A percentile compares a stretch with the other conserved stretches of the same genome.
Evolutionary conservation across 2,113 vertebrate genomes (phyloP).

Genomic region (Gavia stellata): DNA sequence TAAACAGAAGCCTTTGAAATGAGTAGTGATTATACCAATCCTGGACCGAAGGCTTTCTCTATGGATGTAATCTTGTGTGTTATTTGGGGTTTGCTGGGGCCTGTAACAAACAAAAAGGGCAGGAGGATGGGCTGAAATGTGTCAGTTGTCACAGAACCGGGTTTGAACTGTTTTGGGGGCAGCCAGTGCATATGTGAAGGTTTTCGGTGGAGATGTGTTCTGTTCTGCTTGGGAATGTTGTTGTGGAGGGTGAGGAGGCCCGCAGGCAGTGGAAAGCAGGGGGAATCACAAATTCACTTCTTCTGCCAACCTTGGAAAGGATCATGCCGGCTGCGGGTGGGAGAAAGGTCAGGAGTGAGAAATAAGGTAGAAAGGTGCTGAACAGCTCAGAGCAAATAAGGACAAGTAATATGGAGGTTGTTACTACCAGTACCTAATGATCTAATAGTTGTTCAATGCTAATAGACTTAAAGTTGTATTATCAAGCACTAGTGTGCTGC

Average conservation of each 20-base stretch:
- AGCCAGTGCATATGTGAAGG: neutral
- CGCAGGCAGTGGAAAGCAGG: neutral
- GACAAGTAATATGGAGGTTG: neutral
- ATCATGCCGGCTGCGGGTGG: accelerated
- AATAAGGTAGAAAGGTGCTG: neutral
- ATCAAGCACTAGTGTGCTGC: neutral
- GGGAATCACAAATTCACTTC: neutral
- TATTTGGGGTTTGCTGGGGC: neutral
- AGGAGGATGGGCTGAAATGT: neutral
- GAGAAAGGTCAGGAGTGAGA: neutral
- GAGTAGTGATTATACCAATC: neutral
- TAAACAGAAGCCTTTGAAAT: neutral
- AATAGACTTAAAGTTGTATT: neutral
- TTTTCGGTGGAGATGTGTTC: neutral
- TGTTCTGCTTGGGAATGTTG: neutral
- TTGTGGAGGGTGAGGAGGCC: neutral
- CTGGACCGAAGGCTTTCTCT: neutral
- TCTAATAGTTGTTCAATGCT: neutral
- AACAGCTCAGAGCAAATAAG: neutral
- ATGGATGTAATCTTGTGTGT: neutral
- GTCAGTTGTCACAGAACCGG: neutral
- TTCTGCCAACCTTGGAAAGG: neutral
- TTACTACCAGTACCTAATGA: neutral
- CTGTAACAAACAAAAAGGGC: neutral
- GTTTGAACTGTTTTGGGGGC: neutral